Base-by-base conservation (phyloP, 2,797 vertebrate species). In the Antennarius maculatus region DNA sequence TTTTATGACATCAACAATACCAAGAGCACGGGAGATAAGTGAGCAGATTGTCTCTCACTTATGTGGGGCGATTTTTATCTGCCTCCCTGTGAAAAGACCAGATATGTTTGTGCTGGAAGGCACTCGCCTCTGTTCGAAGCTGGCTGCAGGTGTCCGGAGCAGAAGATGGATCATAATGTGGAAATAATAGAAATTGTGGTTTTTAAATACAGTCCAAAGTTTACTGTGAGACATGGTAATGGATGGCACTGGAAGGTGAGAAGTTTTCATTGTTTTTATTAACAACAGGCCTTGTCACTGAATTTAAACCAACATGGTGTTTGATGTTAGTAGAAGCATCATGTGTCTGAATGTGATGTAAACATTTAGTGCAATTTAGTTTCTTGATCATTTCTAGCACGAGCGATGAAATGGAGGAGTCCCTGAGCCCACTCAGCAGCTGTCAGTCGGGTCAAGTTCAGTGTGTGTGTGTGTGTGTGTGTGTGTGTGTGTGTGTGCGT, bases 21-120 rank as follows among this genome's bases (percentile, higher is more conserved):
- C 59, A 54, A 61, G 63, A 60, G 72, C 71, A 54, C 54, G 60
- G 47, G 34, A 79, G 86, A 90, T 87, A 90, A 88, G 74, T 76
- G 59, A 61, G 31, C 50, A 77, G 83, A 90, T 69, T 76, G 74
- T 89, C 90, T 91, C 90, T 76, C 73, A 66, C 70, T 77, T 83
- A 66, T 89, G 79, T 80, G 80, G 83, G 80, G 75, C 84, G 84
- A 92, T 90, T 87, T 91, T 86, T 87, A 91, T 91, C 91, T 52
- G 59, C 72, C 83, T 84, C 66, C 65, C 79, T 48, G 34, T 91
- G 71, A 88, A 92, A 88, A 91, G 87, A 86, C 80, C 79, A 86
- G 78, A 72, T 88, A 84, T 87, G 86, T 84, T 86, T 88, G 80
- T 72, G 68, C 71, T 69, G 67, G 65, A 79, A 37, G 48, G 55